Evolutionary conservation across 37 sponge, comb jelly and placozoan species (phyloP).

Genomic region (Cliona cf. orientalis): DNA sequence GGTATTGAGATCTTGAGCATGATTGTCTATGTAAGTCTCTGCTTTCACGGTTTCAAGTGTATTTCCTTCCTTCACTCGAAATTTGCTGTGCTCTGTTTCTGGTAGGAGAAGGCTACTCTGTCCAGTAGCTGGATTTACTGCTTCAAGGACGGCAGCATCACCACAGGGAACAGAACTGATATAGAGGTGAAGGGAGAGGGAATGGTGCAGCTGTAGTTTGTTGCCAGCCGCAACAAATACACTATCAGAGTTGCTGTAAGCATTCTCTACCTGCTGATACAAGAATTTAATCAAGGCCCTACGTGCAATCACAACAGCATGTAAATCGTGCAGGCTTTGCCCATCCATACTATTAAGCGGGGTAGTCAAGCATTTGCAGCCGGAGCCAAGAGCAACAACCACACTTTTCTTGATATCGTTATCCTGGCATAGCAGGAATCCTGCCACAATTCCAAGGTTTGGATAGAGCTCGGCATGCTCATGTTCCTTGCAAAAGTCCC

Average conservation of each 20-base stretch:
- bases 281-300: slow-evolving; percentile 9
- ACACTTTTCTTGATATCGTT: slow-evolving; percentile 1
- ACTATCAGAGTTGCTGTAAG: background rate
- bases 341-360: background rate
- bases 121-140: too few relatives aligned
- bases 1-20: slow-evolving; percentile 62
- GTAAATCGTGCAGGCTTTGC: background rate
- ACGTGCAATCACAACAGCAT: slow-evolving; percentile 27
- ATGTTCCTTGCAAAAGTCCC: background rate
- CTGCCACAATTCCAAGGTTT: slow-evolving; percentile 5
- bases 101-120: too few relatives aligned
- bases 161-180: slow-evolving; percentile 87
- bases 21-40: slow-evolving; percentile 19
- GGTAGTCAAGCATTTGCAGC: background rate
- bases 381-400: slow-evolving; percentile 24
- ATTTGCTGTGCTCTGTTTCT: too few relatives aligned
- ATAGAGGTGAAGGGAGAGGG: slow-evolving; percentile 83
- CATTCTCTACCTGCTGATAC: background rate
- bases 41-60: slow-evolving; percentile 6
- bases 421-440: slow-evolving; percentile 5
- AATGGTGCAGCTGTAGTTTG: background rate
- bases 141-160: slow-evolving; percentile 53
- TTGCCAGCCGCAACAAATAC: background rate
- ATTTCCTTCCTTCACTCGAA: background rate
- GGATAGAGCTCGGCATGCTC: background rate